Percentiles rank a stretch among this genome's conserved stretches.
These are phyloP conservation scores for Diplolepis rosae DNA, from an alignment of 2,888 invertebrate species.

Conservation along the genomic window DNA sequence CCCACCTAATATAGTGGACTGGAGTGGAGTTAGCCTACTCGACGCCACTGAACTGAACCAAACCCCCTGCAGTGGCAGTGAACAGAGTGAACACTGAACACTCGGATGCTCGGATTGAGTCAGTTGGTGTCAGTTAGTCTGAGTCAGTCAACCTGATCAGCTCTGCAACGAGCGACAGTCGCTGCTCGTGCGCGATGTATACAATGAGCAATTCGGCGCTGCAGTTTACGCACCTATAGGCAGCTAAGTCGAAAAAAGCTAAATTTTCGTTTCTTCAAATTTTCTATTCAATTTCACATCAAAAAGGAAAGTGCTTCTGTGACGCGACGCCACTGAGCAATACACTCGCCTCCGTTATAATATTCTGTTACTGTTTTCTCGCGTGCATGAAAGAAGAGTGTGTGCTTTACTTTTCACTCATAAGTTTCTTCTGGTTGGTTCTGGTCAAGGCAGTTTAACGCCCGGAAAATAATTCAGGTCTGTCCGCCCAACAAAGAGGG, in stretches of 20 bases:
- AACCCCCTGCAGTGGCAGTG: too few relatives aligned
- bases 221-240: slow-evolving; percentile 24
- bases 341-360: background rate
- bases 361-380: background rate
- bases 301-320: slow-evolving; percentile 17
- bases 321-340: slow-evolving; percentile 12
- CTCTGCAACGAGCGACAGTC: background rate
- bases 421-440: background rate
- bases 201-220: slow-evolving; percentile 25
- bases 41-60: slow-evolving; percentile 27
- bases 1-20: background rate
- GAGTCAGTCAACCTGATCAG: slow-evolving; percentile 16
- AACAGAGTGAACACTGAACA: too few relatives aligned
- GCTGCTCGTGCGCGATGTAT: slow-evolving; percentile 14
- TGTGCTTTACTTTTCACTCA: background rate
- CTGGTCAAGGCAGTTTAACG: background rate
- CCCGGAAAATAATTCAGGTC: background rate
- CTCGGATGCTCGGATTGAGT: slow-evolving; percentile 11
- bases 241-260: slow-evolving; percentile 5
- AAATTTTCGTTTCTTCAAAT: background rate
- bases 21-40: slow-evolving; percentile 1
- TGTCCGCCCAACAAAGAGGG: background rate
- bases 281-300: background rate
- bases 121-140: background rate
- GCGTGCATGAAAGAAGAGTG: background rate